Percentiles rank a stretch among this genome's conserved stretches.
These are phyloP conservation scores for Tapirus indicus DNA, from an alignment of 2,797 vertebrate genomes.

Conservation along the genomic window DNA sequence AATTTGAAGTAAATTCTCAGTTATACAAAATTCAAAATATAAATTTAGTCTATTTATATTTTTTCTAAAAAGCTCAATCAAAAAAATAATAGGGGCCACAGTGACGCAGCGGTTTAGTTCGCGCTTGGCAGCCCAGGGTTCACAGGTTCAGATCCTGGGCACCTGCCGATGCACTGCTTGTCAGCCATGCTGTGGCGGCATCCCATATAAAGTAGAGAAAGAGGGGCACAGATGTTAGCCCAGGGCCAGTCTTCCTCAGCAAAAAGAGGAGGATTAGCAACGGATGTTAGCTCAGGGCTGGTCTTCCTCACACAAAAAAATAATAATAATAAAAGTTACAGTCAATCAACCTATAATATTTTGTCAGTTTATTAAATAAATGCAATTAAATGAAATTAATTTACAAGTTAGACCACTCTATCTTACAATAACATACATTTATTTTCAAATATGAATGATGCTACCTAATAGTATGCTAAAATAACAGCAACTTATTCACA, in stretches of 20 bases:
- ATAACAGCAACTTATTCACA: constrained; percentile 21
- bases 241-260: no score
- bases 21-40: constrained; percentile 41
- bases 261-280: no score
- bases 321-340: neutral
- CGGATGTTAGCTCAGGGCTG: no score
- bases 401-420: neutral
- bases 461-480: neutral
- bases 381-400: constrained; percentile 18
- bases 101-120: no score
- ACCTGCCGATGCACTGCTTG: no score
- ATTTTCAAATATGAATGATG: constrained; percentile 35
- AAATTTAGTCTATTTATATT: neutral
- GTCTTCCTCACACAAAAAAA: no score
- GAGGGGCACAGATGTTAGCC: no score
- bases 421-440: neutral
- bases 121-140: no score
- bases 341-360: neutral
- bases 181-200: no score
- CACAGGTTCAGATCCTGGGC: no score
- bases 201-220: no score
- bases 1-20: constrained; percentile 49
- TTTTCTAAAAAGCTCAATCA: constrained; percentile 15
- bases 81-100: neutral
- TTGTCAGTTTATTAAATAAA: constrained; percentile 24